Base-by-base conservation (phyloP, 2,113 vertebrate species). In the Rhabdomys dilectus region DNA sequence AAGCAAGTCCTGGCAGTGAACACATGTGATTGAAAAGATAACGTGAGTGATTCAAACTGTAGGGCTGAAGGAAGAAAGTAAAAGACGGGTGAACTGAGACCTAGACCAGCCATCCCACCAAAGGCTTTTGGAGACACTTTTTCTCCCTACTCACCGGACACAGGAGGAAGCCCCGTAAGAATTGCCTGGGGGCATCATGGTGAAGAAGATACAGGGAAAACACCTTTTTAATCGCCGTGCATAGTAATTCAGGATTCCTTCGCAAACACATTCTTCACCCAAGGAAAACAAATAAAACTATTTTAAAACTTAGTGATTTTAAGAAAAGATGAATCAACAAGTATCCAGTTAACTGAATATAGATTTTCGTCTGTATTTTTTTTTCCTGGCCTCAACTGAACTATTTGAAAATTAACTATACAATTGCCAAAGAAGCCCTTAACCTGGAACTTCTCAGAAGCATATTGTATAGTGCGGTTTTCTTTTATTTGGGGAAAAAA, bases 391-490 rank as follows among this genome's bases (percentile, higher is more conserved):
- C 80, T 64, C 88, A 73, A 66, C 42, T 84, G 15, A 81, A 95
- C 91, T 93, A 92, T 86, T 76, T 86, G 3, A 85, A 93, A 90
- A 82, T 94, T 88, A 94, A 70, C 11, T 48, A 26, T 73, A 93
- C 36, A 91, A 66, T 10, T 96, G 64, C 53, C 92, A 95, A 62
- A 75, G 72, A 60, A 73, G 24, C 36, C 13, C 17, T 87, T 81
- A 39, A 17, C 64, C 68, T 94, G 76, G 7, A 76, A 78, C 45
- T 78, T 95, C 39, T 29, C 34, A 70, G 90, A 85, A 84, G 86
- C 31, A 60, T 56, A 72, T 36, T 77, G 0, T 48, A 16, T 77
- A 3, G 53, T 15, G 80, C 81, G 45, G 42, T 70, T 77, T 36
- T 89, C 36, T 62, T 42, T 89, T 94, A 10, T 51, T n/a, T 56